These are phyloP conservation scores for Crossocerus cetratus DNA, from an alignment of 2,888 invertebrate genomes.

Conservation along the genomic window DNA sequence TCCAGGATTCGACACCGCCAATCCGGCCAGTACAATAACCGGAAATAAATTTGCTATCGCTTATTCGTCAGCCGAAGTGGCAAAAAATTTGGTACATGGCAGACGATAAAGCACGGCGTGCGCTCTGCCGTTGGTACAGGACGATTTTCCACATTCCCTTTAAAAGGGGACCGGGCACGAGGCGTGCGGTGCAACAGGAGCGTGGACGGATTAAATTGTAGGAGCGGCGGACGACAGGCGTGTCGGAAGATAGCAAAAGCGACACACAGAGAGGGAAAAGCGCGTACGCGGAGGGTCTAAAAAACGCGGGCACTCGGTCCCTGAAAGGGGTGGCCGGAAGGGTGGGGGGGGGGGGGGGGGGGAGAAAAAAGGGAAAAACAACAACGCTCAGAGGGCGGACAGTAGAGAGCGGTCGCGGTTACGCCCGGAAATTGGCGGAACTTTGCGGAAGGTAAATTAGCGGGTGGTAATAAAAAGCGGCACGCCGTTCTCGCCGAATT, in stretches of 20 bases:
- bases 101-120: too few species aligned
- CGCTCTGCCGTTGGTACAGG: neutral
- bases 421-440: conserved; percentile 66
- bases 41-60: too few species aligned
- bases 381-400: conserved; percentile 41
- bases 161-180: neutral
- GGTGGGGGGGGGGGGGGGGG: conserved; percentile 24
- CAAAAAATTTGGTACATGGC: too few species aligned
- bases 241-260: conserved; percentile 19
- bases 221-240: conserved; percentile 20
- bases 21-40: too few species aligned
- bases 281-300: too few species aligned
- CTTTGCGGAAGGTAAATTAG: conserved; percentile 67
- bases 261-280: conserved; percentile 17
- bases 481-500: conserved; percentile 47
- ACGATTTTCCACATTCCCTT: too few species aligned
- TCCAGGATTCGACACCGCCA: too few species aligned
- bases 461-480: conserved; percentile 63
- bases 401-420: conserved; percentile 56
- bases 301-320: too few species aligned
- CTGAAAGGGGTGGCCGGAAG: conserved; percentile 23
- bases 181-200: conserved; percentile 26
- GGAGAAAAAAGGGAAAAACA: conserved; percentile 32
- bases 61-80: too few species aligned
- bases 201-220: conserved; percentile 47